Conservation (phyloP, 2,797 vertebrate genomes). For the Chromis chromis region DNA sequence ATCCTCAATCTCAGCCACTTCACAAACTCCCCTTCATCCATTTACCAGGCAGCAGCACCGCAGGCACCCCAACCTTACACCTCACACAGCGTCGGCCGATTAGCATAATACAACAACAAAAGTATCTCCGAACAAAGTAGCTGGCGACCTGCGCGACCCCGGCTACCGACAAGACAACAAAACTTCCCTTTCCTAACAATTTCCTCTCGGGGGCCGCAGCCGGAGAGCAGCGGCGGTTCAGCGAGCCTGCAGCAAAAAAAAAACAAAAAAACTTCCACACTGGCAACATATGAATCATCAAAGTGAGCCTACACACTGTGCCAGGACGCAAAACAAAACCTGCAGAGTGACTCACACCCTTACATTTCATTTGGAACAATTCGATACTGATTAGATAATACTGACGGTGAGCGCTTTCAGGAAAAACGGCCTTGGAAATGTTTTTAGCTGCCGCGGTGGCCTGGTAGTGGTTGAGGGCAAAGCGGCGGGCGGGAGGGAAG, state of each 20-base stretch:
- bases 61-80: conserved; percentile 33
- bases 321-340: conserved; percentile 57
- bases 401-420: conserved; percentile 48
- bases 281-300: conserved; percentile 61
- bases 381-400: conserved; percentile 68
- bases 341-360: conserved; percentile 64
- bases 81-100: conserved; percentile 36
- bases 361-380: conserved; percentile 66
- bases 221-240: conserved; percentile 44
- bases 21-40: conserved; percentile 18
- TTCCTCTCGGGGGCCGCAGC: conserved; percentile 43
- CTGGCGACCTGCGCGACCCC: conserved; percentile 41
- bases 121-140: conserved; percentile 54
- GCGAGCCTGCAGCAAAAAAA: conserved; percentile 43
- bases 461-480: conserved; percentile 45
- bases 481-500: conserved; percentile 32
- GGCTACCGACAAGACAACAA: conserved; percentile 51
- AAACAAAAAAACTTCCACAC: conserved; percentile 32
- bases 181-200: conserved; percentile 45
- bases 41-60: conserved; percentile 26
- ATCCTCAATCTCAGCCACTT: conserved; percentile 8
- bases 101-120: conserved; percentile 63
- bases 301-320: conserved; percentile 59
- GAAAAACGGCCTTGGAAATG: conserved; percentile 48
- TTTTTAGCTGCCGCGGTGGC: conserved; percentile 53